phyloP scores from a whole-genome alignment of 2,797 vertebrate genomes.

The Halcyon smyrnensis region DNA sequence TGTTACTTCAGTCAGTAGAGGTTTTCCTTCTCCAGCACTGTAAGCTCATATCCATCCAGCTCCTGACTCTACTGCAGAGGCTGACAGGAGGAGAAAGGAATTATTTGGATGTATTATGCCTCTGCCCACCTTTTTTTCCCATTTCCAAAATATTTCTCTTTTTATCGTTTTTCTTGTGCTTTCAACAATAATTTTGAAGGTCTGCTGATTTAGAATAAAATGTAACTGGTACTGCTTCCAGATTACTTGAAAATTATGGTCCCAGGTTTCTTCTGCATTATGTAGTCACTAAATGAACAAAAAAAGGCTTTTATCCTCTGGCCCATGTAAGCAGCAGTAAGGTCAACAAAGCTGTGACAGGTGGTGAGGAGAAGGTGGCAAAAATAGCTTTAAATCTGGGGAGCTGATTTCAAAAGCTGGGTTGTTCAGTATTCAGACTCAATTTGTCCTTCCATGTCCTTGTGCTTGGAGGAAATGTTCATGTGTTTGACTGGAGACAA shows the following conservation, averaged over 20 bases:
- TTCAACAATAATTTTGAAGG: constrained; percentile 6
- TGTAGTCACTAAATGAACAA: background rate
- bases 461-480: background rate
- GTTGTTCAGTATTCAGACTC: background rate
- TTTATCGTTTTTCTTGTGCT: background rate
- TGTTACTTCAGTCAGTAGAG: background rate
- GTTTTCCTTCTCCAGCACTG: background rate
- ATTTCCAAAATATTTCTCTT: background rate
- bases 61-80: background rate
- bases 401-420: background rate
- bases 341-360: background rate
- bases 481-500: background rate
- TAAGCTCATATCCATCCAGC: background rate
- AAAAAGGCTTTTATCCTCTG: background rate
- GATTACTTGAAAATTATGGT: background rate
- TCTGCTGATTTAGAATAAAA: background rate
- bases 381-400: background rate
- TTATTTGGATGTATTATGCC: background rate
- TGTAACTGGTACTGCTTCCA: background rate
- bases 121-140: background rate
- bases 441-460: background rate
- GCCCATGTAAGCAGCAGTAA: background rate
- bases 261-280: background rate
- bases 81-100: background rate
- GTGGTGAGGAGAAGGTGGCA: background rate